phyloP scores from a whole-genome alignment of 1,140 invertebrate genomes.

The Polyergus mexicanus region DNA sequence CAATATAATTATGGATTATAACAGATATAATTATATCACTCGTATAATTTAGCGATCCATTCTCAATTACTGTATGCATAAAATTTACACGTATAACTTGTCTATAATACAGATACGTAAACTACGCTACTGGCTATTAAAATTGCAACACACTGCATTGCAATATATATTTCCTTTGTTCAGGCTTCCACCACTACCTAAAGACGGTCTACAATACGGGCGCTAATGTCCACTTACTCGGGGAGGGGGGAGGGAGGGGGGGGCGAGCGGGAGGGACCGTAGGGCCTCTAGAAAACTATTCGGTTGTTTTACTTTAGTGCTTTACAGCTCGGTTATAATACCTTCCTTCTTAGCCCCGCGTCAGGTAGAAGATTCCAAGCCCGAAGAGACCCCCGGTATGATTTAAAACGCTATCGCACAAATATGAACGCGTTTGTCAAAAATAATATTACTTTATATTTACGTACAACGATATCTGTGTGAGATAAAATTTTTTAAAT shows the following conservation, averaged over 20 bases:
- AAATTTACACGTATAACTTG: too few relatives aligned
- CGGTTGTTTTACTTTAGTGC: constrained; percentile 81
- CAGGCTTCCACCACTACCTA: constrained; percentile 19
- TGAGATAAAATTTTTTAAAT: not conserved
- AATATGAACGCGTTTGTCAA: constrained; percentile 9
- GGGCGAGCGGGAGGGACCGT: constrained; percentile 66
- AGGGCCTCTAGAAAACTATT: constrained; percentile 75
- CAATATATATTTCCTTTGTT: constrained; percentile 73
- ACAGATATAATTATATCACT: not conserved
- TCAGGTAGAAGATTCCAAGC: constrained; percentile 77
- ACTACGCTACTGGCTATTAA: too few relatives aligned
- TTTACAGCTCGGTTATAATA: constrained; percentile 83
- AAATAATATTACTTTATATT: constrained; percentile 26
- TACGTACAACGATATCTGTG: not conserved
- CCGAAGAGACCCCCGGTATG: not conserved
- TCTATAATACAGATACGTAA: too few relatives aligned
- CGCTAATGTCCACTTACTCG: constrained; percentile 84
- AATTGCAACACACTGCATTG: too few relatives aligned
- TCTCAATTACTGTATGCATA: not conserved
- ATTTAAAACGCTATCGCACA: constrained; percentile 9
- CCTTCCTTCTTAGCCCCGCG: constrained; percentile 75
- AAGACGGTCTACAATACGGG: constrained; percentile 79
- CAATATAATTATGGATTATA: not conserved
- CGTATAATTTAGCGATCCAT: constrained; percentile 3
- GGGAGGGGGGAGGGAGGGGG: not conserved